Conservation (phyloP, 2,888 invertebrate genomes). For the Ectemnius continuus region DNA sequence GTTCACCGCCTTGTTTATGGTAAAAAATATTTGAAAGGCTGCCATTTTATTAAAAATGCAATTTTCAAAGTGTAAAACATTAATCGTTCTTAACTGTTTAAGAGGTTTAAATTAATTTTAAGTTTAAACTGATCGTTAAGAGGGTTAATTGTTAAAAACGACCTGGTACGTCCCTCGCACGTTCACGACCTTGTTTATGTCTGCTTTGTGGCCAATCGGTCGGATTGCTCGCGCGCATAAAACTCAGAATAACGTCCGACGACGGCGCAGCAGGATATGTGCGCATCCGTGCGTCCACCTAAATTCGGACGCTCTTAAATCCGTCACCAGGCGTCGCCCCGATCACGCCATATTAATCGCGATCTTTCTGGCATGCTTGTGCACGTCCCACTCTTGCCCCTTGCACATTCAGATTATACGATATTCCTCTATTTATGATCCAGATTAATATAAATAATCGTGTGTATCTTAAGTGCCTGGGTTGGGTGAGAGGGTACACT, state of each 20-base stretch:
- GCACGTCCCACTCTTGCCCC: background rate
- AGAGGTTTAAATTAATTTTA: too few species aligned
- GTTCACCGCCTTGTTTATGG: constrained; percentile 29
- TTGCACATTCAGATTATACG: constrained; percentile 38
- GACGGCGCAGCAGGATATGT: constrained; percentile 48
- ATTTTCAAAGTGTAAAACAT: too few species aligned
- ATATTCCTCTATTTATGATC: background rate
- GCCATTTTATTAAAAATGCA: too few species aligned
- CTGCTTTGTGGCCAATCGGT: constrained; percentile 50
- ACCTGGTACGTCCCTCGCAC: constrained; percentile 16
- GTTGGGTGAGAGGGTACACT: too few species aligned
- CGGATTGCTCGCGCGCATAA: constrained; percentile 42
- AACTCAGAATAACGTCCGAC: constrained; percentile 56
- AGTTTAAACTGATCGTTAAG: too few species aligned
- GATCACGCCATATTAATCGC: constrained; percentile 64
- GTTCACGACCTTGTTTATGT: constrained; percentile 28
- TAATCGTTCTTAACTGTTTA: too few species aligned
- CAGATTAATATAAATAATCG: too few species aligned
- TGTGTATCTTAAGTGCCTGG: too few species aligned
- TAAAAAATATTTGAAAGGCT: too few species aligned
- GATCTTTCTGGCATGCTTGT: constrained; percentile 29
- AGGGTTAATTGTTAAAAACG: background rate
- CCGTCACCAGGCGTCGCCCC: constrained; percentile 64
- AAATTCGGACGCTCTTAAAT: constrained; percentile 66
- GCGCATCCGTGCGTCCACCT: constrained; percentile 51